Base-by-base conservation (phyloP, 2,888 invertebrate genomes). In the Harpalus rubripes region DNA sequence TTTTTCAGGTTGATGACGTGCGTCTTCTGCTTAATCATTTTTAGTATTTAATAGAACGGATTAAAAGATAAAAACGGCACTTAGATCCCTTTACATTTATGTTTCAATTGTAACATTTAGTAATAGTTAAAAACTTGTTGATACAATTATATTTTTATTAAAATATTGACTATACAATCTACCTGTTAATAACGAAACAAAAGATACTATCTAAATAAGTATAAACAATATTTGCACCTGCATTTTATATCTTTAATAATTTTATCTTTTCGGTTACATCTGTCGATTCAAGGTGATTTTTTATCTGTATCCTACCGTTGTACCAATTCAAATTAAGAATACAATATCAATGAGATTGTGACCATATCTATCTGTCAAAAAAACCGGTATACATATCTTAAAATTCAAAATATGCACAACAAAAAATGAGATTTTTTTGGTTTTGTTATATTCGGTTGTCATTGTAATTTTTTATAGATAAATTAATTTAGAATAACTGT, bases 231-330 rank as follows among this genome's bases (percentile, higher is more conserved):
- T 74, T 74, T 44, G 72, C 72, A 74, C 72, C 72, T 74, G 72
- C 72, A 44, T 44, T 39, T 59, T 18, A 32, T 59, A 65, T 26
- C 65, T 26, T 65, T n/a, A 39, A 10, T 74, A 18, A 7, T 15
- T 44, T 44, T 74, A 74, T 74, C 72, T 72, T 16, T 39, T 26
- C 63, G 8, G 32, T 39, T 10, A 44, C 72, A 74, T 74, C 72
- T 74, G 72, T 44, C 72, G 44, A 74, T 44, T 74, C 72, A 74
- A 74, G 72, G 72, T 74, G 44, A 74, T 44, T 74, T 74, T 74
- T 52, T 74, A 68, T 68, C 68, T 63, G 26, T 39, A 68, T 39
- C 39, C 44, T 44, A 18, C 18, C 2, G 32, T 32, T 63, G 4
- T 10, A 1, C 63, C n/a, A 15, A 44, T 44, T 74, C 18, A 44